Conservation (phyloP, 1,140 invertebrate species). For the Rhagoletis zephyria region DNA sequence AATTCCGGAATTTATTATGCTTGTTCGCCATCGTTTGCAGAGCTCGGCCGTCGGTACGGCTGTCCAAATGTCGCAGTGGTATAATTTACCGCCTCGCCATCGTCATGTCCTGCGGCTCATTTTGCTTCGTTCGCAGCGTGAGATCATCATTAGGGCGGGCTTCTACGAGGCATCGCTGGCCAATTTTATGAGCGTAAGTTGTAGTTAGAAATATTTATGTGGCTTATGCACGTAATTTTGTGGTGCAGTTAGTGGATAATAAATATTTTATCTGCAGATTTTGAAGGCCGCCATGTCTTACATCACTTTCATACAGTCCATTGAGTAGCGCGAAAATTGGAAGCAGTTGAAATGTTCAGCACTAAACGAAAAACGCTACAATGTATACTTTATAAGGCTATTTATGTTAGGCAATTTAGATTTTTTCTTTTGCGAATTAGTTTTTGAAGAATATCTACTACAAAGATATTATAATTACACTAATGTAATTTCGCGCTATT, state of each 20-base stretch:
- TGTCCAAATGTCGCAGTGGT: slow-evolving; percentile 64
- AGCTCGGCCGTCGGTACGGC: slow-evolving; percentile 64
- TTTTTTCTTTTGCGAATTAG: too few species aligned
- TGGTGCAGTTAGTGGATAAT: slow-evolving; percentile 17
- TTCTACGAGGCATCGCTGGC: slow-evolving; percentile 69
- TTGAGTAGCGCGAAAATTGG: slow-evolving; percentile 56
- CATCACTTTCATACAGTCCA: slow-evolving; percentile 64
- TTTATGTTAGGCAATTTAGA: too few species aligned
- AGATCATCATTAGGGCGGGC: slow-evolving; percentile 66
- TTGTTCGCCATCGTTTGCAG: slow-evolving; percentile 54
- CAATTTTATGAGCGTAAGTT: slow-evolving; percentile 67
- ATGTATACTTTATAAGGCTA: too few species aligned
- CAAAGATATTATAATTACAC: too few species aligned
- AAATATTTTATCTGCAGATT: slow-evolving; percentile 58
- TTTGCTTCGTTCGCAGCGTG: slow-evolving; percentile 64
- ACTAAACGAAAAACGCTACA: neutral
- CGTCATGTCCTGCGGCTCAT: slow-evolving; percentile 62
- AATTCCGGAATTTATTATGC: slow-evolving; percentile 15
- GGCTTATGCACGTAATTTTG: slow-evolving; percentile 5
- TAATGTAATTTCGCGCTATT: too few species aligned
- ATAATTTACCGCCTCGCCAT: slow-evolving; percentile 61
- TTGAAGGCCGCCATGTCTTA: slow-evolving; percentile 62
- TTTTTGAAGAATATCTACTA: too few species aligned
- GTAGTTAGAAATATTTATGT: neutral
- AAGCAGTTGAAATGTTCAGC: neutral